Evolutionary conservation across 1,140 invertebrate species (phyloP).

Genomic region (Andrena cerasifolii): DNA sequence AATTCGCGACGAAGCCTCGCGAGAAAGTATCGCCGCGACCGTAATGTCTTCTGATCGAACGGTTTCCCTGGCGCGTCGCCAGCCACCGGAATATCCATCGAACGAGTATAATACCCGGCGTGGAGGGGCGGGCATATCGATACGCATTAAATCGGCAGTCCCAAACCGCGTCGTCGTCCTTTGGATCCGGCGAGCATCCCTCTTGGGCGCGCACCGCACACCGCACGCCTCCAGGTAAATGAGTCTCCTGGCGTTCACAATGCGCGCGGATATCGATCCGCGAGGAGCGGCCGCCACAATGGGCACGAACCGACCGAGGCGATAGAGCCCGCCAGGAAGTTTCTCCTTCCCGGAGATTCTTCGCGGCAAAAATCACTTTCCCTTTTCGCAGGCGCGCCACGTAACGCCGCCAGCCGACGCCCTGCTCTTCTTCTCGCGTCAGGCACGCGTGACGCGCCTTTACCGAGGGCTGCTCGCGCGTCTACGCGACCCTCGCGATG

Average conservation of each 20-base stretch:
- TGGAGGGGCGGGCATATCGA: constrained; percentile 31
- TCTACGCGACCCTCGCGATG: constrained; percentile 47
- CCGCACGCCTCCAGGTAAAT: constrained; percentile 46
- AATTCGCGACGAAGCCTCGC: neutral
- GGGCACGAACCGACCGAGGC: constrained; percentile 14
- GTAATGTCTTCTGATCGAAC: constrained; percentile 3
- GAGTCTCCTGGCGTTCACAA: constrained; percentile 43
- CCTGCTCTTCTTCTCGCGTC: constrained; percentile 8
- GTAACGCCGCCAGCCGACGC: constrained; percentile 37
- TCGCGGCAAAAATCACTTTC: constrained; percentile 61
- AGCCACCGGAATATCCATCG: constrained; percentile 7
- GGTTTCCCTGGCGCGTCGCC: constrained; percentile 6
- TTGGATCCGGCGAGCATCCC: constrained; percentile 1
- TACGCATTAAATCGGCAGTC: constrained; percentile 37
- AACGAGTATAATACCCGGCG: constrained; percentile 14
- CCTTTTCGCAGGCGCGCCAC: constrained; percentile 54
- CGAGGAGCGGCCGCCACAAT: constrained; percentile 46
- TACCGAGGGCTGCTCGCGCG: constrained; percentile 6
- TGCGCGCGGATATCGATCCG: constrained; percentile 47
- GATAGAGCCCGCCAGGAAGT: constrained; percentile 35
- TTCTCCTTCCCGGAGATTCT: constrained; percentile 19
- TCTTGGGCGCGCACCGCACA: neutral
- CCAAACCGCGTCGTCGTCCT: constrained; percentile 11
- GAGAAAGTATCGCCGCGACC: neutral
- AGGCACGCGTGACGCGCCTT: constrained; percentile 39